Evolutionary conservation across 2,113 vertebrate species (phyloP).

Genomic region (Athene noctua): DNA sequence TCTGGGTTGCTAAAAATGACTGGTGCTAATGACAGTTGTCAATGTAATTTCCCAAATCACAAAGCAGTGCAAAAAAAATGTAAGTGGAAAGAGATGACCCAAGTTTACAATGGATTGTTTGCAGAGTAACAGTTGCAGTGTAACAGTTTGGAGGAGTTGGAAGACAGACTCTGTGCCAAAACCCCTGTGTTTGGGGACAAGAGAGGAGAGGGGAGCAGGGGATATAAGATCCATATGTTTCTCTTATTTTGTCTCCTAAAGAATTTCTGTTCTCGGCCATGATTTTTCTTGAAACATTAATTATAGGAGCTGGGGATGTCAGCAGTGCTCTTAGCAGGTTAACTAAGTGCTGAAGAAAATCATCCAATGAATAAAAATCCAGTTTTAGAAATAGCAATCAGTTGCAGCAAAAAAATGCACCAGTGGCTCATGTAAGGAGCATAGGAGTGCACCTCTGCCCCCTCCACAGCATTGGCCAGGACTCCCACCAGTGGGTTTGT

Average conservation of each 20-base stretch:
- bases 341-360: conserved; percentile 27
- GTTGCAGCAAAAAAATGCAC: conserved; percentile 41
- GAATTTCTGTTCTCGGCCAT: background rate
- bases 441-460: background rate
- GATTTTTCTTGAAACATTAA: conserved; percentile 57
- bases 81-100: background rate
- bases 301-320: conserved; percentile 65
- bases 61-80: background rate
- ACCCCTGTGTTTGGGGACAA: background rate
- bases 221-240: background rate
- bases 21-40: background rate
- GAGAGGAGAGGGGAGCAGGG: background rate
- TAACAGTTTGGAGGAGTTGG: background rate
- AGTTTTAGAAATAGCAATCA: conserved; percentile 62
- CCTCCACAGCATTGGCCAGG: fast-evolving
- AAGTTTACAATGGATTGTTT: background rate
- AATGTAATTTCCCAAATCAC: background rate
- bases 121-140: background rate
- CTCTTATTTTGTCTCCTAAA: conserved; percentile 22
- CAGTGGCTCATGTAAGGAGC: background rate
- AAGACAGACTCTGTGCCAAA: background rate
- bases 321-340: conserved; percentile 56
- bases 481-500: fast-evolving
- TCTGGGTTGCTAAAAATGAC: background rate
- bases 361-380: conserved; percentile 7